These are phyloP conservation scores for Uropetala carovei DNA, from an alignment of 2,888 invertebrate species.

Conservation along the genomic window DNA sequence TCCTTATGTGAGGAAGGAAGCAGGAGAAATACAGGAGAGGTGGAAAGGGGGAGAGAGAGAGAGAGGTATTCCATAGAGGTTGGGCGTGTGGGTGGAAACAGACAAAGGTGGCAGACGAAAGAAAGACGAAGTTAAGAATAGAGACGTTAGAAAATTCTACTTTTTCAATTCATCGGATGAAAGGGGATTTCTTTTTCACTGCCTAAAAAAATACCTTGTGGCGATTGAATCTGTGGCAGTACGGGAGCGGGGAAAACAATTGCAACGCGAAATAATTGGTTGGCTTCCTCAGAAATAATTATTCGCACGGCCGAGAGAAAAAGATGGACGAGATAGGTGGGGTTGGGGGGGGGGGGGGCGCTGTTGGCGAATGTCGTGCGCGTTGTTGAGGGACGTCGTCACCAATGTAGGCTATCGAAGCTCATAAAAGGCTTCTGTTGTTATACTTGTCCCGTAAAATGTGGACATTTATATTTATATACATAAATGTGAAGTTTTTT, in stretches of 20 bases:
- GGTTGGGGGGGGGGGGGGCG: not conserved
- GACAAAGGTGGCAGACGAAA: no score
- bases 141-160: no score
- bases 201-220: not conserved
- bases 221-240: not conserved
- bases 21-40: conserved; percentile 13
- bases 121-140: no score
- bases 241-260: not conserved
- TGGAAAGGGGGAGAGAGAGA: not conserved
- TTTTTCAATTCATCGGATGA: no score
- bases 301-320: not conserved
- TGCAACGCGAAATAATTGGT: not conserved
- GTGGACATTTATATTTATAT: not conserved
- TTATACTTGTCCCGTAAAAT: not conserved
- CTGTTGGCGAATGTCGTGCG: no score
- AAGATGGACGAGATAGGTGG: not conserved
- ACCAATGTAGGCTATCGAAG: not conserved
- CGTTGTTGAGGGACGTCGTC: no score
- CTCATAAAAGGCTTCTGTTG: not conserved
- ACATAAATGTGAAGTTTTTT: not conserved
- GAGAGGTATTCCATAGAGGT: not conserved
- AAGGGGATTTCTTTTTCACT: no score
- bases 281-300: not conserved
- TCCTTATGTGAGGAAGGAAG: conserved; percentile 32
- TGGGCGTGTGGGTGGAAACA: no score